phyloP scores from a whole-genome alignment of 92 coral and sea anemone genomes.

The Epizoanthus stellaris region DNA sequence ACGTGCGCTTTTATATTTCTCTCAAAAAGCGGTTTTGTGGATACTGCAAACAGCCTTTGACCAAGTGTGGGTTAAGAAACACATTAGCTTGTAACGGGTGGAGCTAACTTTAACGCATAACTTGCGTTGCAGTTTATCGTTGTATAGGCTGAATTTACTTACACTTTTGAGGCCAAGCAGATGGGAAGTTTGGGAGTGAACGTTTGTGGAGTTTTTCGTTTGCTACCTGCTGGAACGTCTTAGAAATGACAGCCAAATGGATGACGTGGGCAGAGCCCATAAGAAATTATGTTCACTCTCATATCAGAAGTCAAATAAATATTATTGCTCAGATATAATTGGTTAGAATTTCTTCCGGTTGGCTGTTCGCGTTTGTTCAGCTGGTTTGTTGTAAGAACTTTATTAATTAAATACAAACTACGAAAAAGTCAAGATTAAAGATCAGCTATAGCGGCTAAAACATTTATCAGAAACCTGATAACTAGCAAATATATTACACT shows the following conservation, averaged over 20 bases:
- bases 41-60: too few relatives aligned
- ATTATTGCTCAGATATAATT: neutral
- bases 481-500: too few relatives aligned
- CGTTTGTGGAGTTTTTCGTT: too few relatives aligned
- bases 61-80: too few relatives aligned
- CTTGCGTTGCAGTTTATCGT: too few relatives aligned
- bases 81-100: too few relatives aligned
- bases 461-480: neutral
- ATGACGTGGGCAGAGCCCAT: neutral
- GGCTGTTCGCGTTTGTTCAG: neutral
- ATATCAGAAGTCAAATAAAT: neutral
- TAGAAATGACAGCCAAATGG: neutral
- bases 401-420: conserved; percentile 7
- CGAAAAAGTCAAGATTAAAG: neutral
- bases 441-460: neutral
- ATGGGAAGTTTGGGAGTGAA: too few relatives aligned
- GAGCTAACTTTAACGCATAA: too few relatives aligned
- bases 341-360: neutral
- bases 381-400: neutral
- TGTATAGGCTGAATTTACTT: too few relatives aligned
- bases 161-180: too few relatives aligned
- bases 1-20: too few relatives aligned
- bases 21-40: too few relatives aligned
- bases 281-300: neutral
- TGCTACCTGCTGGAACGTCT: neutral